Conservation (phyloP, 2,113 vertebrate genomes). For the Boleophthalmus pectinirostris region DNA sequence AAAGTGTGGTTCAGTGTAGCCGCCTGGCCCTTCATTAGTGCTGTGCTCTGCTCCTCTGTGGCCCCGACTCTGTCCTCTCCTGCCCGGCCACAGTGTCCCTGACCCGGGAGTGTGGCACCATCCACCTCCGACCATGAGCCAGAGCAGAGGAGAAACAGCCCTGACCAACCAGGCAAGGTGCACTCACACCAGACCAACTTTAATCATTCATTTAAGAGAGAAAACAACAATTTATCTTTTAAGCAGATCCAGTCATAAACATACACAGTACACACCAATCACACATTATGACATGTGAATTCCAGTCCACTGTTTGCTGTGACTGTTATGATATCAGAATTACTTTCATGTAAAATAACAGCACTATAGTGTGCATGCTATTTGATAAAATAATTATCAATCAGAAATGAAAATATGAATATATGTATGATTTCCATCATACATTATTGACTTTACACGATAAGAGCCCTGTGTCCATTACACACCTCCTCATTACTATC, state of each 20-base stretch:
- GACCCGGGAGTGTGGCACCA: conserved; percentile 55
- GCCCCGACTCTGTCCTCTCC: conserved; percentile 50
- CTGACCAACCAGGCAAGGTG: neutral
- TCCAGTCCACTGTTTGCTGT: neutral
- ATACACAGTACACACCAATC: neutral
- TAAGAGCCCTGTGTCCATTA: neutral
- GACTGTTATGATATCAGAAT: neutral
- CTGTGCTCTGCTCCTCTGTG: conserved; percentile 27
- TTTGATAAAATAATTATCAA: no score
- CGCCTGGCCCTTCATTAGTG: conserved; percentile 62
- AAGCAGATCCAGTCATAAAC: neutral
- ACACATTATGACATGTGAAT: neutral
- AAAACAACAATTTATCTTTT: conserved; percentile 7
- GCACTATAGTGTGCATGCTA: no score
- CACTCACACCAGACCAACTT: conserved; percentile 3
- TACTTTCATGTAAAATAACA: neutral
- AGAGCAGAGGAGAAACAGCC: conserved; percentile 27
- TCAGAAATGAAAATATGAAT: neutral
- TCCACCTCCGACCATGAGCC: conserved; percentile 39
- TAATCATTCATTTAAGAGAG: conserved; percentile 20
- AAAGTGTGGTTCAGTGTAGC: conserved; percentile 23
- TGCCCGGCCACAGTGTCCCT: conserved; percentile 63
- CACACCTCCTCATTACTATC: conserved; percentile 23
- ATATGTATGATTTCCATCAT: neutral
- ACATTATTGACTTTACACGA: no score